Evolutionary conservation across 2,888 invertebrate genomes (phyloP).

Genomic region (Artemia sp.): DNA sequence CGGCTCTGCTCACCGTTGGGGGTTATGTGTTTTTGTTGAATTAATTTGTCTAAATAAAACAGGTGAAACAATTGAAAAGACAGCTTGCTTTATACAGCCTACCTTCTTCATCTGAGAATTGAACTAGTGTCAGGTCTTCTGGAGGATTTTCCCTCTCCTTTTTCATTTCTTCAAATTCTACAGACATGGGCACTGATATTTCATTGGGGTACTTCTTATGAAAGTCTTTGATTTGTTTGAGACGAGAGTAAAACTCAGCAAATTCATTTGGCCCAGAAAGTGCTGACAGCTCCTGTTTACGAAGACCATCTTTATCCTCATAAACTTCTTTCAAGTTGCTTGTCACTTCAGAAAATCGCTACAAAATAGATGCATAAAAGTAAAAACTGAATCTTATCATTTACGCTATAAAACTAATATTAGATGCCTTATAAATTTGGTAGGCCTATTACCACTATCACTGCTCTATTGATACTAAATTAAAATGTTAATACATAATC

Average conservation of each 20-base stretch:
- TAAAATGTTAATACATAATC: no score
- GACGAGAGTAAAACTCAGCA: conserved; percentile 81
- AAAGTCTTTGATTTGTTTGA: conserved; percentile 90
- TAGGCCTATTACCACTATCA: no score
- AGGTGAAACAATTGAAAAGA: no score
- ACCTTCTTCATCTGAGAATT: conserved; percentile 97
- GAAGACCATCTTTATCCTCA: conserved; percentile 85
- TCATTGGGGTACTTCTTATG: conserved; percentile 91
- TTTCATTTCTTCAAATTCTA: conserved; percentile 87
- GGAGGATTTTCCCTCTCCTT: conserved; percentile 75
- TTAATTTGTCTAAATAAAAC: no score
- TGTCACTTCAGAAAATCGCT: conserved; percentile 57
- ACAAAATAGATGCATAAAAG: conserved; percentile 27
- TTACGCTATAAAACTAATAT: background rate
- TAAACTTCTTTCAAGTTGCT: conserved; percentile 73
- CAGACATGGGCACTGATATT: conserved; percentile 66
- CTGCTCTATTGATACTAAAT: no score
- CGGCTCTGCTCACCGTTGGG: no score
- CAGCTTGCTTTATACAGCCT: background rate
- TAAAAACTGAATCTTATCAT: conserved; percentile 17
- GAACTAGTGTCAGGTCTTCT: conserved; percentile 64
- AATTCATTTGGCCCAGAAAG: conserved; percentile 93
- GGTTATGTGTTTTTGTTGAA: no score
- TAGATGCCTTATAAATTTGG: conserved; percentile 19
- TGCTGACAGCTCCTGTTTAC: conserved; percentile 84